Evolutionary conservation across 2,888 invertebrate genomes (phyloP), one percentile per base, ranked within the genome.

Genomic region (Drosophila kanekoi): DNA sequence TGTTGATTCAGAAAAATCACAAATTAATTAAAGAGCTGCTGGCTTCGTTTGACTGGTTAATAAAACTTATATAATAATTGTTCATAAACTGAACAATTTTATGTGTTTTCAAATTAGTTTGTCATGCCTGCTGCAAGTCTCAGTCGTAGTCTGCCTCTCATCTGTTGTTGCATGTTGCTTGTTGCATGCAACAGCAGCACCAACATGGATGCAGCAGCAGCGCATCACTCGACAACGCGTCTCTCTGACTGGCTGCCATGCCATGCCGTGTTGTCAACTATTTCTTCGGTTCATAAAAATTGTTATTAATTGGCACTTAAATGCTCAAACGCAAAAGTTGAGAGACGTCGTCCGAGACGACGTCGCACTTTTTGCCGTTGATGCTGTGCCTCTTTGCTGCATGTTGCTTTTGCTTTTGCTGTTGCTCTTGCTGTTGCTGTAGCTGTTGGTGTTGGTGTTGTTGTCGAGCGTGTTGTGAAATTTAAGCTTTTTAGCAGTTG

Each of bases 241-340:
- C 64, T 77, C 64, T 77, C 47, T 74, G 59, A 49, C 72, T 68
- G 72, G 48, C 72, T 62, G 72, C 83, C 76, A 67, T 59, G 72
- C 74, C 56, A 77, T 87, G 87, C 80, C 87, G 90, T 89, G 91
- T 91, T 91, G 91, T 91, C 92, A 91, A 91, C 91, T 91, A 91
- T 91, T 91, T 91, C 92, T 91, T 90, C 90, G 91, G 91, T 91
- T 91, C 91, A 91, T 91, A 91, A 91, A 91, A 91, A 91, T 91
- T 91, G 91, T 91, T 91, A 91, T 91, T 92, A 91, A 91, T 92
- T 91, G 91, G 91, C 91, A 92, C 91, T 92, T 91, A 92, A 91
- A 91, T 90, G 91, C 90, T 90, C 91, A 91, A 91, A 90, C 90
- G 90, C 90, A 86, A 90, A 91, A 89, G 83, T 84, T 87, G 87